Base-by-base conservation (phyloP, 2,888 invertebrate species). In the Leptinotarsa tumamoca region DNA sequence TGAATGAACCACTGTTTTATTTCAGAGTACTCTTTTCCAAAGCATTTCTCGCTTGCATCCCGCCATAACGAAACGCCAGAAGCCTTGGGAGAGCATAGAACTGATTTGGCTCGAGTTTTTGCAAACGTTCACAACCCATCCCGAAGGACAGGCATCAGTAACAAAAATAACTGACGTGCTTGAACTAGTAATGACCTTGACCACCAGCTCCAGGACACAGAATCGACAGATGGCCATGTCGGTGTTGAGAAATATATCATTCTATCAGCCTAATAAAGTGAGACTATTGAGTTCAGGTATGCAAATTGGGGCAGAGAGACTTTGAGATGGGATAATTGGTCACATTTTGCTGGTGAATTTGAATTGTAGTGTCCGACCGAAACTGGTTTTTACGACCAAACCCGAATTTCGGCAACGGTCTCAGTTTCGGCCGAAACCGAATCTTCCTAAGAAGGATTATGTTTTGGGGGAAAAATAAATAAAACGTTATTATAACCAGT, bases 221-320 rank as follows among this genome's bases (percentile, higher is more conserved):
- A 88, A 88, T 86, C 85, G 84, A 76, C 76, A 82, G 75, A 83
- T 87, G 52, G 89, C 91, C 7, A 84, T 91, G 75, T 85, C 89
- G 43, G 89, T 91, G 61, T 83, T 92, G 18, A 88, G 91, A 76
- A 92, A 92, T 85, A 84, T 92, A 27, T 86, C 91, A 2, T 91
- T 92, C 82, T 89, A 91, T 84, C 86, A 88, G 27, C 84, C 89
- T 1, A 92, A 91, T 81, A 87, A 90, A 73, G 87, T 91, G 3
- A 86, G 91, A 79, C 85, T 92, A 66, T 85, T 92, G 50, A 87
- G 88, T 61, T 90, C 90, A 82, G 89, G 91, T 90, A 84, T 83
- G 82, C 27, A 50, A 68, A 71, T 71, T 54, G 5, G 15, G 21
- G 54, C 49, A 69, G 21, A 63, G 18, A 61, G 51, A n/a, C 27